Evolutionary conservation across 2,797 vertebrate genomes (phyloP), one percentile per base, ranked within the genome.

Genomic region (Pseudopleuronectes americanus): DNA sequence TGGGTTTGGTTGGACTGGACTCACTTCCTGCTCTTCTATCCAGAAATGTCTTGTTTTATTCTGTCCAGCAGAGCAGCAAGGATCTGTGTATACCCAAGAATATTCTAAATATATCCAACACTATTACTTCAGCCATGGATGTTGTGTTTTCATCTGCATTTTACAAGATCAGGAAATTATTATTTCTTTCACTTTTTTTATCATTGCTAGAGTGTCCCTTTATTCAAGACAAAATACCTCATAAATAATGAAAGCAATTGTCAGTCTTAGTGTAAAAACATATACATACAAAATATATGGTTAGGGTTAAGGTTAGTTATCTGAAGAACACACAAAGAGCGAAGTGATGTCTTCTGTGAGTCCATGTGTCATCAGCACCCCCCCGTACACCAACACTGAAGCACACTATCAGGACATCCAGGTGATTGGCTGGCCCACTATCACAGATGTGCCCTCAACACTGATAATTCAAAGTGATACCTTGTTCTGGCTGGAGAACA

Each of bases 391-490:
- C 72, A 48, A 74, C 68, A 72, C 53, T 36, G 48, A 79, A 81
- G 53, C 24, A 77, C 64, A 59, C 71, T 47, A 68, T 68, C 59
- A 48, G 73, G 65, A 76, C 80, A 57, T 79, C 70, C 66, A 68
- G 54, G 68, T 84, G 80, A 76, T 38, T 77, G 71, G 51, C 57
- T 5, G 3, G 47, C 64, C 47, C 67, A 71, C 41, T 84, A 80
- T 87, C 65, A 73, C 52, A 36, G 71, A 86, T 80, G 73, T 66
- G 73, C 56, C 71, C 62, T 75, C 72, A 68, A 51, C 64, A 60
- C 81, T 71, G 81, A 89, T 90, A 74, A 83, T 83, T 88, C 87
- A 85, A 76, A 74, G 76, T 74, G 84, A 89, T 85, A 77, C 76
- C 74, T 83, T 68, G 65, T 82, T 80, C 68, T 81, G 61, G 76